Percentiles rank a stretch among this genome's conserved stretches.
Evolutionary conservation across 1,140 invertebrate genomes (phyloP).

Genomic region (Drosophila lowei): DNA sequence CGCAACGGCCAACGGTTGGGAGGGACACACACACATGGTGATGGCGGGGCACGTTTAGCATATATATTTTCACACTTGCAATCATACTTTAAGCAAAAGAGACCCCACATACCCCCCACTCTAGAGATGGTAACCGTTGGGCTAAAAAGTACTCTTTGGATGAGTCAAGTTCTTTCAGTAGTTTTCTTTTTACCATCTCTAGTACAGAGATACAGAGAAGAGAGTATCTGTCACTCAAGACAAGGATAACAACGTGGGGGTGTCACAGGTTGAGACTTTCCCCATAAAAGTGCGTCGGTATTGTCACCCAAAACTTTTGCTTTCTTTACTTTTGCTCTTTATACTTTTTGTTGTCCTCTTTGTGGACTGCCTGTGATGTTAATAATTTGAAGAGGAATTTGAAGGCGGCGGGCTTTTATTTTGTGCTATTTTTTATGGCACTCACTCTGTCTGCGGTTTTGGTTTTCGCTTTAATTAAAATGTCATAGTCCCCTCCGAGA

Average conservation of each 20-base stretch:
- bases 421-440: conserved; percentile 9
- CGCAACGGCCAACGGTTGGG: conserved; percentile 30
- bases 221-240: neutral
- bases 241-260: conserved; percentile 9
- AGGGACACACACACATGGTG: conserved; percentile 1
- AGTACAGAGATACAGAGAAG: neutral
- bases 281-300: conserved; percentile 72
- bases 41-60: conserved; percentile 68
- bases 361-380: conserved; percentile 47
- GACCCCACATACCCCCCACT: conserved; percentile 22
- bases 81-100: conserved; percentile 76
- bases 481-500: conserved; percentile 46
- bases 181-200: conserved; percentile 20
- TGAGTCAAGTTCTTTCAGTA: neutral
- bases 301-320: conserved; percentile 73
- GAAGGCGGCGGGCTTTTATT: conserved; percentile 30
- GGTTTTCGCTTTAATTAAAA: conserved; percentile 61
- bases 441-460: conserved; percentile 23
- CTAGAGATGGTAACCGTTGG: conserved; percentile 41
- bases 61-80: conserved; percentile 81
- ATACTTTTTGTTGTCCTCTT: conserved; percentile 12
- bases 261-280: conserved; percentile 6
- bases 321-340: conserved; percentile 51
- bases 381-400: conserved; percentile 48
- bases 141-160: neutral